Base-by-base conservation (phyloP, 2,113 vertebrate species). In the Gasterosteus aculeatus region DNA sequence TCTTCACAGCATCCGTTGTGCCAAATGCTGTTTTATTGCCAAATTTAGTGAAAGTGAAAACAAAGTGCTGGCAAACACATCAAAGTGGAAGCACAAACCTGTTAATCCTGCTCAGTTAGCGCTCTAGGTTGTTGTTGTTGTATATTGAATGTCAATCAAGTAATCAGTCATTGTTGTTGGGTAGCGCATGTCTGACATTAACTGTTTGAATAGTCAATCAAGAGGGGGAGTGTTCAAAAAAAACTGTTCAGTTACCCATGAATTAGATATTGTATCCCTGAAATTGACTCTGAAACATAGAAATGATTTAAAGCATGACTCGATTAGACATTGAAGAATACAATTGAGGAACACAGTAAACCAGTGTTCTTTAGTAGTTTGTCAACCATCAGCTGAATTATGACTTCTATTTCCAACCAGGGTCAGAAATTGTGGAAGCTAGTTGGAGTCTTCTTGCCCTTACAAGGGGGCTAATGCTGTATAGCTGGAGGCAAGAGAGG, bases 311-410 rank as follows among this genome's bases (percentile, higher is more conserved):
- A 7, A 59, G 14, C 70, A 53, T 44, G 19, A 63, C 63, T 65
- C 2, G 14, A 72, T 39, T 35, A 26, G 56, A 22, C 49, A 53
- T 26, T 11, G 51, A 81, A 72, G 39, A 7, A 74, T 10, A 11
- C 9, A 22, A 10, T 39, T 2, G 0, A 71, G 51, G 75, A 75
- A 59, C 59, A 71, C 11, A 81, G 54, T 33, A 0, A 61, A 56
- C 44, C 59, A 68, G 53, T 16, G 31, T 59, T 74, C 69, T 78
- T 64, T 54, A 39, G 65, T 75, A 59, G 44, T 82, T 86, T 68
- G 57, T 83, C 82, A 75, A 75, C 61, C 78, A 68, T 35, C 42
- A 47, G 54, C 68, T 81, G 39, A 89, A 76, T 83, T 76, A 77
- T 9, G 14, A 60, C 77, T 65, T 79, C 70, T 60, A 77, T 82